Conservation (phyloP, 2,113 vertebrate species). For the Sceloporus undulatus region DNA sequence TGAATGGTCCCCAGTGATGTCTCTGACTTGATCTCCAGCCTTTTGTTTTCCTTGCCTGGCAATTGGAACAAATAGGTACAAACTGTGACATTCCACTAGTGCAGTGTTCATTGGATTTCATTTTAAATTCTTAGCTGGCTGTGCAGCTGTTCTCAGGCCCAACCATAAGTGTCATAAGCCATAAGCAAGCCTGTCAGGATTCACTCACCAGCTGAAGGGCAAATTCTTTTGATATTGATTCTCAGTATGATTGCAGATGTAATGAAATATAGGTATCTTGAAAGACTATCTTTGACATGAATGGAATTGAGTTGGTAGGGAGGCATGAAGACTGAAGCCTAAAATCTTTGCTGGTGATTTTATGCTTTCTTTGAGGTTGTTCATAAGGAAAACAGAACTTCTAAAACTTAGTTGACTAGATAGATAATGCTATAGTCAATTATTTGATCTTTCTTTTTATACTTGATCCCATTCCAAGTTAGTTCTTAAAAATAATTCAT, state of each 20-base stretch:
- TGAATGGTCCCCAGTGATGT: background rate
- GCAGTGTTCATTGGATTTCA: background rate
- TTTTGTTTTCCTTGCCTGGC: background rate
- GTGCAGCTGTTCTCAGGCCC: background rate
- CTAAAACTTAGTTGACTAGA: background rate
- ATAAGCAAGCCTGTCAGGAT: slow-evolving; percentile 7
- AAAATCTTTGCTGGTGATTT: background rate
- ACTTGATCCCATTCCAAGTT: background rate
- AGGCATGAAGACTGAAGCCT: background rate
- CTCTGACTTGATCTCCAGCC: background rate
- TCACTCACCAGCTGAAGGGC: background rate
- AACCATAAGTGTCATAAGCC: background rate
- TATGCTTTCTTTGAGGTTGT: background rate
- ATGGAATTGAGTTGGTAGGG: background rate
- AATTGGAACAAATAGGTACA: background rate
- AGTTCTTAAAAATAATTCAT: too few species aligned
- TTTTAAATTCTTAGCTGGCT: slow-evolving; percentile 5
- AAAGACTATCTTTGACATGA: slow-evolving; percentile 9
- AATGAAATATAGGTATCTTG: slow-evolving; percentile 6
- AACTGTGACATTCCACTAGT: background rate
- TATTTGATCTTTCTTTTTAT: background rate
- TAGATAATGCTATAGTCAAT: background rate
- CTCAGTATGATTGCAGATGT: slow-evolving; percentile 9
- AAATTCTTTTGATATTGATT: slow-evolving; percentile 25
- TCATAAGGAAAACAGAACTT: background rate